These are phyloP conservation scores for Lacerta bilineata DNA, from an alignment of 2,797 vertebrate species.

Conservation along the genomic window DNA sequence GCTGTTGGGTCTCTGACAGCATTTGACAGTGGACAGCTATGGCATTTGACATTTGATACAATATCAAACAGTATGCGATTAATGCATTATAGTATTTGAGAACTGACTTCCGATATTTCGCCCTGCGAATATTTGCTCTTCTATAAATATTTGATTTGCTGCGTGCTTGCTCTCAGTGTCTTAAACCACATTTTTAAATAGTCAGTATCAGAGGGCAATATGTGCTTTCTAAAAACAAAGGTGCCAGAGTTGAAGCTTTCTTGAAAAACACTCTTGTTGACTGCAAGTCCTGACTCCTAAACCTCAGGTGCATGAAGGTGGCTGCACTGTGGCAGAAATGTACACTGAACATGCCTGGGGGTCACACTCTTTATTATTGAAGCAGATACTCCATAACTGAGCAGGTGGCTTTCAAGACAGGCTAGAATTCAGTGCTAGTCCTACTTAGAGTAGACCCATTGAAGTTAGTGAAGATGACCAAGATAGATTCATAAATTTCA, in stretches of 20 bases:
- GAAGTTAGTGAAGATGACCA: too few species aligned
- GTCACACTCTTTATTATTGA: background rate
- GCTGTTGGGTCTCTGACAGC: background rate
- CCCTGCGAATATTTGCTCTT: background rate
- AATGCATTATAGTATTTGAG: background rate
- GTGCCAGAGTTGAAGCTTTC: background rate
- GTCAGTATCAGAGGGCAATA: conserved; percentile 10
- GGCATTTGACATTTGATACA: background rate
- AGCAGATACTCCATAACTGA: background rate
- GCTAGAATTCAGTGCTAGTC: too few species aligned
- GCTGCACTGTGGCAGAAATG: too few species aligned
- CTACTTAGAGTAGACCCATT: too few species aligned
- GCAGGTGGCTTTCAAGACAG: background rate
- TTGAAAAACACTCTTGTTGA: conserved; percentile 6
- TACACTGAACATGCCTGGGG: background rate
- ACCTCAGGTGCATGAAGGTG: background rate
- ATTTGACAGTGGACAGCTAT: background rate
- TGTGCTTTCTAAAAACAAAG: conserved; percentile 11
- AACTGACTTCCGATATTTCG: conserved; percentile 3
- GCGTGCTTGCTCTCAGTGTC: background rate
- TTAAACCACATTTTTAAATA: background rate
- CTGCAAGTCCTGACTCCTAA: background rate
- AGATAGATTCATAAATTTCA: too few species aligned
- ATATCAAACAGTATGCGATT: background rate
- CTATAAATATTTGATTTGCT: conserved; percentile 24